A percentile compares a stretch with the other conserved stretches of the same genome.
phyloP scores from a whole-genome alignment of 1,140 invertebrate species.

The Helicorthomorpha holstii region DNA sequence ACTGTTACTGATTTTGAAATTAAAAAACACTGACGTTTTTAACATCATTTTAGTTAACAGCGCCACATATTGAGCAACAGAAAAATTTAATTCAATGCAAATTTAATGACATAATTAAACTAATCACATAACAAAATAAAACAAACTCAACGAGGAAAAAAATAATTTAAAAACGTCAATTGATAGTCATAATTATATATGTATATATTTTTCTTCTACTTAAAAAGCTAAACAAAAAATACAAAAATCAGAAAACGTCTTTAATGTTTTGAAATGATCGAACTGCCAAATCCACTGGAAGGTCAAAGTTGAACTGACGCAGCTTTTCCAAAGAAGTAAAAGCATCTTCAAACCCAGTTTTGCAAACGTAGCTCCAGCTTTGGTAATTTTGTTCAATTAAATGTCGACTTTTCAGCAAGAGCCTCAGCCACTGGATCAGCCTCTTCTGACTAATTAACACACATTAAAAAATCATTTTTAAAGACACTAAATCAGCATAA shows the following conservation, averaged over 20 bases:
- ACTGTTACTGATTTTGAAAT: no score
- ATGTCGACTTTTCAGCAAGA: conserved; percentile 75
- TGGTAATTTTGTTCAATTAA: conserved; percentile 80
- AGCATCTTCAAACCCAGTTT: conserved; percentile 92
- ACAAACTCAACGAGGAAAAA: no score
- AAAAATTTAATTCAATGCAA: no score
- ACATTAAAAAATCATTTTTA: conserved; percentile 4
- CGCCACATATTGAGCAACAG: no score
- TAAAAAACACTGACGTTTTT: no score
- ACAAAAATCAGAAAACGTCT: conserved; percentile 59
- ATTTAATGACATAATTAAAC: no score
- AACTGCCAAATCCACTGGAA: conserved; percentile 88
- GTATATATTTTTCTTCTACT: no score
- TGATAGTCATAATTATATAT: no score
- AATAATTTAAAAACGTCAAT: no score
- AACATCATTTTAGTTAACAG: no score
- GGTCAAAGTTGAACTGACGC: conserved; percentile 68
- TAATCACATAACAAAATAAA: no score
- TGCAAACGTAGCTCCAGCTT: conserved; percentile 84
- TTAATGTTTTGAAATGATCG: conserved; percentile 94
- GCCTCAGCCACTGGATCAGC: conserved; percentile 78
- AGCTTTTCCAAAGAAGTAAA: conserved; percentile 75
- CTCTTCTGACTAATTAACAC: conserved; percentile 53
- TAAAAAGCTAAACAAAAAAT: no score
- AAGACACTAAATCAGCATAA: neutral